Percentiles rank a stretch among this genome's conserved stretches.
phyloP scores from a whole-genome alignment of 2,797 vertebrate species.

The Myripristis murdjan region DNA sequence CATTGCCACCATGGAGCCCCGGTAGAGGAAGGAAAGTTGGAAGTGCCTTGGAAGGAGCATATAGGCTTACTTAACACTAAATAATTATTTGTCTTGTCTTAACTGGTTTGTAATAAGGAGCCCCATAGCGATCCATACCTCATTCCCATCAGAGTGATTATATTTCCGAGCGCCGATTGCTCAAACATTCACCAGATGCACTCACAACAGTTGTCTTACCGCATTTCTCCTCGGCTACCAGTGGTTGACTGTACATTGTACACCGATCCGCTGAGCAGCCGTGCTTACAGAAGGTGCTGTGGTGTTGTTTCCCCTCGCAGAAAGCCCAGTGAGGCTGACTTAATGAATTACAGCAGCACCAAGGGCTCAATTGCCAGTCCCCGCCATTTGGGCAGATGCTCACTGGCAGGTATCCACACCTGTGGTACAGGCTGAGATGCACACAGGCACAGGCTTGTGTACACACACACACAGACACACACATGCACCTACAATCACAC shows the following conservation, averaged over 20 bases:
- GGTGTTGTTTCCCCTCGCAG: conserved; percentile 13
- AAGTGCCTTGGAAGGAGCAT: no score
- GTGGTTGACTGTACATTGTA: conserved; percentile 21
- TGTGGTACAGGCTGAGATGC: conserved; percentile 11
- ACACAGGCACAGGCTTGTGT: not conserved
- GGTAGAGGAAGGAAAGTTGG: no score
- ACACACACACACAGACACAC: not conserved
- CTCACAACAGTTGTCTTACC: conserved; percentile 1
- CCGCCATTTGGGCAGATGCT: conserved; percentile 78
- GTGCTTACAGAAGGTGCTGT: not conserved
- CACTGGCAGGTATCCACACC: conserved; percentile 59
- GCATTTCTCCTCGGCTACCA: conserved; percentile 7
- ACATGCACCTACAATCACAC: not conserved
- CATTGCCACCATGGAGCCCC: no score
- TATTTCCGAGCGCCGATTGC: not conserved
- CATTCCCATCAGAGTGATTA: no score
- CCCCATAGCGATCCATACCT: no score
- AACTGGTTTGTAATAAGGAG: no score
- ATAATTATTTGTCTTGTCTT: not conserved
- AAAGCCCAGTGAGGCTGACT: conserved; percentile 70
- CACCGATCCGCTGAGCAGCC: conserved; percentile 4
- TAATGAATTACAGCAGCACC: conserved; percentile 71
- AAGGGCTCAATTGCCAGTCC: conserved; percentile 58
- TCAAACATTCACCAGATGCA: not conserved
- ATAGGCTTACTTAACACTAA: no score